phyloP scores from a whole-genome alignment of 2,888 invertebrate genomes.

The Malthinus seriepunctatus region DNA sequence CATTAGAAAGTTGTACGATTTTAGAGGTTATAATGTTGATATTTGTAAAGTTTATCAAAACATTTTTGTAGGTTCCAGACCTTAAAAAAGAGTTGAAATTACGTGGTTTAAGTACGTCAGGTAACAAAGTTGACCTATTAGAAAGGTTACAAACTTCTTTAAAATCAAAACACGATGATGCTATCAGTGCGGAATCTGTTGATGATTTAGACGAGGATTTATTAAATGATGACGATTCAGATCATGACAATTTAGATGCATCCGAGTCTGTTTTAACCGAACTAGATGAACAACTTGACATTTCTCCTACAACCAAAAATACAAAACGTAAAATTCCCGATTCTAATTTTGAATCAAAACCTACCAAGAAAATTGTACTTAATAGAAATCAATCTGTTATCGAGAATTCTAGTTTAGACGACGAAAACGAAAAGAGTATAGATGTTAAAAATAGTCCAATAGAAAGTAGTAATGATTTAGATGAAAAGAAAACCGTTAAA shows the following conservation, averaged over 20 bases:
- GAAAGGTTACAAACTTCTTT: conserved; percentile 72
- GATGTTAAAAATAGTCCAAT: conserved; percentile 1
- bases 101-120: conserved; percentile 72
- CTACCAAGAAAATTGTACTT: conserved; percentile 65
- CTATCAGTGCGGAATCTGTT: conserved; percentile 50
- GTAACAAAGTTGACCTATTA: conserved; percentile 82
- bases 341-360: conserved; percentile 42
- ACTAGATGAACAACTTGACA: conserved; percentile 46
- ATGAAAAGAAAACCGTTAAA: conserved; percentile 58
- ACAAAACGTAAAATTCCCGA: conserved; percentile 44
- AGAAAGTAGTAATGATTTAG: conserved; percentile 21
- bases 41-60: conserved; percentile 19
- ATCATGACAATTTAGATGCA: conserved; percentile 44
- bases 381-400: conserved; percentile 57
- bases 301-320: conserved; percentile 34
- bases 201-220: conserved; percentile 63
- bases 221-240: conserved; percentile 53
- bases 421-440: conserved; percentile 32
- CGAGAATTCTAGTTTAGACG: conserved; percentile 33
- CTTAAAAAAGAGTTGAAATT: conserved; percentile 80
- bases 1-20: no score
- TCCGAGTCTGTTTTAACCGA: conserved; percentile 48
- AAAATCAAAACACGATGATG: conserved; percentile 54
- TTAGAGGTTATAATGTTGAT: no score
- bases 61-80: conserved; percentile 71